A percentile compares a stretch with the other conserved stretches of the same genome.
Conservation (phyloP, 2,797 vertebrate species). For the Rhabdophis nuchalis region DNA sequence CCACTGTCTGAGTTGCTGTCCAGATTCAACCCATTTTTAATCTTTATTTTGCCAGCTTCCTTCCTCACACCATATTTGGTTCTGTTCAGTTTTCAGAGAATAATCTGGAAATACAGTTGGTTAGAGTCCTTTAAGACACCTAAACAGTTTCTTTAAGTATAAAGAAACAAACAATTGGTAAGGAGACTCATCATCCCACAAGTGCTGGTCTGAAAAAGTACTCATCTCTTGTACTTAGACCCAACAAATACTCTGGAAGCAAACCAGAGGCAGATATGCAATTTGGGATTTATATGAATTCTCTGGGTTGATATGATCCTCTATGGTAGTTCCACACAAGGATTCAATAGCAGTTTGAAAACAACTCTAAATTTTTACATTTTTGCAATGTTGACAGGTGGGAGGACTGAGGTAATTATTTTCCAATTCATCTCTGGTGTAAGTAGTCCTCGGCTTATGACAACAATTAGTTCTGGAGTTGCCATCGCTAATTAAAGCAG, state of each 20-base stretch:
- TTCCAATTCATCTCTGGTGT: not conserved
- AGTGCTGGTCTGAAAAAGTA: not conserved
- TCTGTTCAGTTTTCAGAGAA: not conserved
- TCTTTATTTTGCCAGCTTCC: not conserved
- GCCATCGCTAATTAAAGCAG: not conserved
- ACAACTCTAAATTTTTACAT: not conserved
- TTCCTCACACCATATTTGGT: not conserved
- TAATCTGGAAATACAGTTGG: not conserved
- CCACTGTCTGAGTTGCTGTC: not conserved
- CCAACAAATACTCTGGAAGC: not conserved
- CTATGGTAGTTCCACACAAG: not conserved
- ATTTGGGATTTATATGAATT: not conserved
- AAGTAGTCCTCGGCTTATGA: not conserved
- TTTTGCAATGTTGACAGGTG: not conserved
- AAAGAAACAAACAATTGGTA: not conserved
- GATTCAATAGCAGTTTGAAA: not conserved
- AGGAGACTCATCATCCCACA: not conserved
- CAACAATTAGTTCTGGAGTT: not conserved
- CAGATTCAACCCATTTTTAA: not conserved
- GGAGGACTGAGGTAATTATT: not conserved
- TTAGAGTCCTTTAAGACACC: not conserved
- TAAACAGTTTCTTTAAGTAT: not conserved
- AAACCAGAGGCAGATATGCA: not conserved
- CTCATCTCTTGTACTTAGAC: not conserved
- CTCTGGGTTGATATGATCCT: not conserved